These are phyloP conservation scores for Lepidothrix coronata DNA, from an alignment of 2,113 vertebrate genomes.

Conservation along the genomic window DNA sequence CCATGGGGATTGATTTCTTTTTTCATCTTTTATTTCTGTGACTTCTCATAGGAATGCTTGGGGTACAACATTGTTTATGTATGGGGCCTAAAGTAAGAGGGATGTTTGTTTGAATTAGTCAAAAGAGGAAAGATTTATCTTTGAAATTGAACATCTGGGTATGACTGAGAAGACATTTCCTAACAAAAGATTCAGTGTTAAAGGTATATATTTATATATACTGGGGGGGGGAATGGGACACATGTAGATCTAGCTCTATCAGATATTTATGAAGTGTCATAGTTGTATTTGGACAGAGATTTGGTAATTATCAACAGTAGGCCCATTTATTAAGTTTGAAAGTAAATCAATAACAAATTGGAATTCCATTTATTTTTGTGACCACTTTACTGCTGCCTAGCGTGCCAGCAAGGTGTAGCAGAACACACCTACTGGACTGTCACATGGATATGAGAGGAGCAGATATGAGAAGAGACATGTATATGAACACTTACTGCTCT, in stretches of 20 bases:
- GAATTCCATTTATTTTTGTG: constrained; percentile 31
- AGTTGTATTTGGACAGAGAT: constrained; percentile 36
- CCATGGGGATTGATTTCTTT: background rate
- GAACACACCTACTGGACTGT: background rate
- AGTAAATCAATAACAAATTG: constrained; percentile 48
- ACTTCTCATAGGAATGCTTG: background rate
- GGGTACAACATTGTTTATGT: background rate
- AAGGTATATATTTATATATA: constrained; percentile 43
- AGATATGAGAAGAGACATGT: accelerated
- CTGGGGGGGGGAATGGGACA: background rate
- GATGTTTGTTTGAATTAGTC: constrained; percentile 59
- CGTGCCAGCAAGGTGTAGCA: background rate
- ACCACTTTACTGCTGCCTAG: background rate
- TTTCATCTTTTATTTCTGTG: background rate
- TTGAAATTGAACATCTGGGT: constrained; percentile 31
- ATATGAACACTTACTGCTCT: background rate
- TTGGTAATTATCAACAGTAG: constrained; percentile 26
- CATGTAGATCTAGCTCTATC: background rate
- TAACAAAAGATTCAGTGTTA: constrained; percentile 37
- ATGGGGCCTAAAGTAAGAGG: constrained; percentile 27
- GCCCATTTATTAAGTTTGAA: constrained; percentile 31
- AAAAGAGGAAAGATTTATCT: constrained; percentile 32
- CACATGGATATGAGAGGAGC: background rate
- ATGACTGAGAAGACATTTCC: background rate
- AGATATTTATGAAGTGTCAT: constrained; percentile 44